Evolutionary conservation across 2,888 invertebrate species (phyloP).

Genomic region (Chrysodeixis includens): DNA sequence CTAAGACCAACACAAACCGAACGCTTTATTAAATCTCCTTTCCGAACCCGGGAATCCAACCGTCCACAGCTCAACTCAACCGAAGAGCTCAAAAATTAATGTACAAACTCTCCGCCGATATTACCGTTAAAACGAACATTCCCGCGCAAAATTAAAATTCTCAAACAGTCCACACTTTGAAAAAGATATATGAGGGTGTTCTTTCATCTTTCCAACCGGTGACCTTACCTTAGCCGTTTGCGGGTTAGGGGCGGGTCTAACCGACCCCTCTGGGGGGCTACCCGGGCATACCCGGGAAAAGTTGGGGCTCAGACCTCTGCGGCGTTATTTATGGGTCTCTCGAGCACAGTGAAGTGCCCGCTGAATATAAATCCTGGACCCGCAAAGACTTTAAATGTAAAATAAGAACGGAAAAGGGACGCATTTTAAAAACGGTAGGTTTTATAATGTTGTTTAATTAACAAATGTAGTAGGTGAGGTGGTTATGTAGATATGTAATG

Average conservation of each 20-base stretch:
- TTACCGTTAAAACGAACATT: constrained; percentile 31
- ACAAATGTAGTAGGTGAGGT: constrained; percentile 20
- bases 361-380: constrained; percentile 86
- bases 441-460: constrained; percentile 41
- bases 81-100: neutral
- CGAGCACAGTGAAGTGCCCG: constrained; percentile 86
- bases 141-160: constrained; percentile 86
- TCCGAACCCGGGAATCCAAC: neutral
- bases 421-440: constrained; percentile 58
- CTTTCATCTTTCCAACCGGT: constrained; percentile 84
- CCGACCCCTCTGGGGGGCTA: constrained; percentile 57
- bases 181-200: constrained; percentile 87
- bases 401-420: constrained; percentile 71
- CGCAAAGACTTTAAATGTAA: constrained; percentile 84
- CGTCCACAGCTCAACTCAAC: neutral
- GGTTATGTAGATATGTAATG: neutral
- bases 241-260: constrained; percentile 65
- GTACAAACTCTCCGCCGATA: constrained; percentile 15
- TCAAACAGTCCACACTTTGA: constrained; percentile 86
- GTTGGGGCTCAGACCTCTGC: constrained; percentile 77
- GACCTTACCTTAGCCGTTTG: constrained; percentile 84
- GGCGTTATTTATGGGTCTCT: constrained; percentile 88
- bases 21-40: neutral
- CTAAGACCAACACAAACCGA: neutral
- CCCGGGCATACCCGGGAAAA: constrained; percentile 59